Conservation (phyloP, 2,888 invertebrate species). For the Eupithecia centaureata region DNA sequence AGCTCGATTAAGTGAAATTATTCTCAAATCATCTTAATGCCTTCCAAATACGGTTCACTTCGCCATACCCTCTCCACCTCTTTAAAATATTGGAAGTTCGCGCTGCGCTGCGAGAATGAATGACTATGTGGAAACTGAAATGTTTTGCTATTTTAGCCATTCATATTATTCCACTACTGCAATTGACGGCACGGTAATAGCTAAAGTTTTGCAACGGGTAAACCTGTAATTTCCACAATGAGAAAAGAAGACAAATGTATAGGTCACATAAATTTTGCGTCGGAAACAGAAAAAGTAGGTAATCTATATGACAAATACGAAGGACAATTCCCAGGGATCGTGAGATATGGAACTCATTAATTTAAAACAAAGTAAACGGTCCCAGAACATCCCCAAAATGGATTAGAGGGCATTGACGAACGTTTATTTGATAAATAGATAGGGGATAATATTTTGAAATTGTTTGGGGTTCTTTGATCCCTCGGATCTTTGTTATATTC, state of each 20-base stretch:
- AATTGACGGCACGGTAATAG: constrained; percentile 44
- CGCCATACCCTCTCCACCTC: constrained; percentile 40
- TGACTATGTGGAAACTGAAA: constrained; percentile 56
- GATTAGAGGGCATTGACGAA: constrained; percentile 62
- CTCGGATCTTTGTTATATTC: constrained; percentile 28
- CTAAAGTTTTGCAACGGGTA: constrained; percentile 44
- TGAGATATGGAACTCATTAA: constrained; percentile 69
- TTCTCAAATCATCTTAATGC: constrained; percentile 50
- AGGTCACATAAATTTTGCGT: constrained; percentile 57
- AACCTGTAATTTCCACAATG: constrained; percentile 47
- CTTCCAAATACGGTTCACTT: constrained; percentile 50
- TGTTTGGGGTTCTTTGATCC: constrained; percentile 40
- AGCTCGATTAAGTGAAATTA: constrained; percentile 52
- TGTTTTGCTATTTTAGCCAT: constrained; percentile 53
- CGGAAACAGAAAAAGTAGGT: constrained; percentile 70
- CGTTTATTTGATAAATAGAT: constrained; percentile 60
- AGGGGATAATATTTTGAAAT: constrained; percentile 53
- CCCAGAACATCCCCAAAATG: constrained; percentile 57
- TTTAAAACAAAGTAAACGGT: constrained; percentile 72
- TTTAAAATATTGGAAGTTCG: constrained; percentile 57
- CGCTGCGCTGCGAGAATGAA: constrained; percentile 52
- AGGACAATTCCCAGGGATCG: constrained; percentile 67
- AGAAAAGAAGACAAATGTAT: constrained; percentile 52
- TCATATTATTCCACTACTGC: constrained; percentile 49
- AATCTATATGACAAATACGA: constrained; percentile 76